Evolutionary conservation across 2,113 vertebrate genomes (phyloP).

Genomic region (Mandrillus leucophaeus): DNA sequence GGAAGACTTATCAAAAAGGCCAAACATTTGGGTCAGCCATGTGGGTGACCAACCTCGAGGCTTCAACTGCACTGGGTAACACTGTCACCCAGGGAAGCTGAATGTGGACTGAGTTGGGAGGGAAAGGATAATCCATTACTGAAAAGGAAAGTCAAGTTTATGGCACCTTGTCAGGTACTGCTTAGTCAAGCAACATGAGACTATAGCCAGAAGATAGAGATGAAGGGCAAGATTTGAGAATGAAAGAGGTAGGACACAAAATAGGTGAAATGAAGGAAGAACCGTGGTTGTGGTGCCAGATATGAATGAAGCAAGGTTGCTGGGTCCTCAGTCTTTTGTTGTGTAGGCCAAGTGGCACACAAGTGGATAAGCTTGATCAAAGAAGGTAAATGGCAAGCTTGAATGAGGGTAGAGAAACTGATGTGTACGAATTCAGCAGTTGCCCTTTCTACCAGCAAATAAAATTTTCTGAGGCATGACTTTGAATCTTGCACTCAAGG

Average conservation of each 20-base stretch:
- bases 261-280: background rate
- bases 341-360: background rate
- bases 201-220: background rate
- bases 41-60: too few species aligned
- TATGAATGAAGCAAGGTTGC: background rate
- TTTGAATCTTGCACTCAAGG: background rate
- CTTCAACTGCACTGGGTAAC: background rate
- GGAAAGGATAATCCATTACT: background rate
- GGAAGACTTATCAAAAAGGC: background rate
- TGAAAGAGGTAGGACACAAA: background rate
- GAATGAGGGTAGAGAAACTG: background rate
- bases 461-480: background rate
- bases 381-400: background rate
- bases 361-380: too few species aligned
- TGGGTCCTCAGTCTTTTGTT: background rate
- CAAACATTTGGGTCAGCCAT: background rate
- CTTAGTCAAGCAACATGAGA: background rate
- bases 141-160: background rate
- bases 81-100: background rate
- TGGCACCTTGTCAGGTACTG: background rate
- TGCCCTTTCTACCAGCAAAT: background rate
- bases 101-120: background rate
- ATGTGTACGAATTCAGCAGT: background rate
- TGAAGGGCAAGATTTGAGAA: background rate
- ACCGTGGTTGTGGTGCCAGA: too few species aligned